Conservation (phyloP, 2,113 vertebrate genomes). For the Eurystomus gularis region DNA sequence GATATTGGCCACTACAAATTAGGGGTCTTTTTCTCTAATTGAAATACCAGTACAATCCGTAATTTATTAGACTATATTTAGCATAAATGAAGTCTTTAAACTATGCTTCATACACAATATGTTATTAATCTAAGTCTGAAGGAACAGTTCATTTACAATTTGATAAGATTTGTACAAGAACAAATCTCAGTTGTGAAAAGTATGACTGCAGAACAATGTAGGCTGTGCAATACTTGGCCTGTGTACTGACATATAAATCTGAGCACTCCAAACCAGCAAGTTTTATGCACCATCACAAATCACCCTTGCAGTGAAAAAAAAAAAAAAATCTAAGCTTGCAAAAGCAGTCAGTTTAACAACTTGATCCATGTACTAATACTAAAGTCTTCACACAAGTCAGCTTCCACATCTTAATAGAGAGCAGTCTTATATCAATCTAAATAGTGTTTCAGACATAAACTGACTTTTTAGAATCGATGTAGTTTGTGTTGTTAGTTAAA, state of each 20-base stretch:
- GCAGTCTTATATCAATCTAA: background rate
- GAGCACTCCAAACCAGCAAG: background rate
- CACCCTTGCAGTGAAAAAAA: background rate
- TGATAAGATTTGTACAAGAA: background rate
- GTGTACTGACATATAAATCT: background rate
- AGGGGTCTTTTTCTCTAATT: background rate
- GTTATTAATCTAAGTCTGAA: background rate
- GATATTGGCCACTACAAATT: background rate
- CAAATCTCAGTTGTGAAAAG: background rate
- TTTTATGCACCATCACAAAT: background rate
- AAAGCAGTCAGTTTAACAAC: background rate
- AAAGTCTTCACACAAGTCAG: background rate
- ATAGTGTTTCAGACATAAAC: background rate
- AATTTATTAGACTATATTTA: background rate
- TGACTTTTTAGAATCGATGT: background rate
- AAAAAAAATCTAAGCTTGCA: background rate
- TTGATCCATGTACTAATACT: background rate
- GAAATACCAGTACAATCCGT: background rate
- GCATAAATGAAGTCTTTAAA: background rate
- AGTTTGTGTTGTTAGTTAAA: background rate
- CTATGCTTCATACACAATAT: background rate
- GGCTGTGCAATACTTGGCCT: background rate
- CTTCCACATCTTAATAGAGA: background rate
- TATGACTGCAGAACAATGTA: background rate
- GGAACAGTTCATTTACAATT: background rate